Evolutionary conservation across 2,113 vertebrate species (phyloP).

Genomic region (Nothocercus julius): DNA sequence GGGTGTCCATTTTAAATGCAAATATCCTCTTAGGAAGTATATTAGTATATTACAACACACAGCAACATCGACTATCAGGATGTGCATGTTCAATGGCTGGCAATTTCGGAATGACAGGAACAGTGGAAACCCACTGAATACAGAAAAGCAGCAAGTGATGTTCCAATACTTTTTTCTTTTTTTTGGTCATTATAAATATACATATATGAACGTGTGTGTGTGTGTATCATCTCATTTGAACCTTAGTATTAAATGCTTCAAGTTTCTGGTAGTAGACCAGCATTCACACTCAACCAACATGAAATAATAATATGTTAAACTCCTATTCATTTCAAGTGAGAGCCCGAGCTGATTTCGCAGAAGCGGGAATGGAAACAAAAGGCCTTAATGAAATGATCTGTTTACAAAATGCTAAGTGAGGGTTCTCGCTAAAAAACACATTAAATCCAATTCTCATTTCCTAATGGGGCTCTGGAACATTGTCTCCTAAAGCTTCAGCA

Average conservation of each 20-base stretch:
- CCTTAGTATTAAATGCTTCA: neutral
- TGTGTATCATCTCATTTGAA: neutral
- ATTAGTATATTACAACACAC: neutral
- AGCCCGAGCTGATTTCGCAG: slow-evolving; percentile 55
- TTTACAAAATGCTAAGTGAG: slow-evolving; percentile 72
- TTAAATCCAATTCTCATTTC: slow-evolving; percentile 68
- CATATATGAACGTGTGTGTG: too few relatives aligned
- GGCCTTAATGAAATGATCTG: slow-evolving; percentile 72
- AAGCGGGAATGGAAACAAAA: slow-evolving; percentile 64
- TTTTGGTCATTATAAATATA: too few relatives aligned
- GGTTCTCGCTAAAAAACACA: slow-evolving; percentile 38
- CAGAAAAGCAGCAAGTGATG: neutral
- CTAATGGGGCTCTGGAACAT: slow-evolving; percentile 57
- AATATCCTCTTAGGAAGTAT: neutral
- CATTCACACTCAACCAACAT: neutral
- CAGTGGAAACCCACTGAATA: neutral
- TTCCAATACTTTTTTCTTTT: neutral
- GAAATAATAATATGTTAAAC: slow-evolving; percentile 54
- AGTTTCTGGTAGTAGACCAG: slow-evolving; percentile 13
- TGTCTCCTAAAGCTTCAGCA: slow-evolving; percentile 10
- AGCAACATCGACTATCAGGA: slow-evolving; percentile 8
- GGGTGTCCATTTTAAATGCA: neutral
- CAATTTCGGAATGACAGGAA: slow-evolving; percentile 13
- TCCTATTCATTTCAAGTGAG: slow-evolving; percentile 59
- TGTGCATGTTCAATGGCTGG: slow-evolving; percentile 3